Evolutionary conservation across 2,113 vertebrate species (phyloP).

Genomic region (Burhinus bistriatus): DNA sequence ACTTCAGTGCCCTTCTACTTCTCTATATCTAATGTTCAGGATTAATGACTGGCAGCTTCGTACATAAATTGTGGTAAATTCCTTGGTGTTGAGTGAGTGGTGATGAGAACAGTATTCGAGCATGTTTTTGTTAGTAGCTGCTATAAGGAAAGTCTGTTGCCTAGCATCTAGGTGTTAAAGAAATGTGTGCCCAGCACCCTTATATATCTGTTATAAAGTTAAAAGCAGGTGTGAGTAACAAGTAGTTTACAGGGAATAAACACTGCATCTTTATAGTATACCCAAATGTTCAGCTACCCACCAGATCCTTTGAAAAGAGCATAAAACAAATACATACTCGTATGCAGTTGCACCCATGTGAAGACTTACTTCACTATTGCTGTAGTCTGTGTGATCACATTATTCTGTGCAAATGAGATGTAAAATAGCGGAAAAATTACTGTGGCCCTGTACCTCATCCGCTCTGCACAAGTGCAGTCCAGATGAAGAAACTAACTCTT

Average conservation of each 20-base stretch:
- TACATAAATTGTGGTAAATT: neutral
- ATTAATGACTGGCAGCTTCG: neutral
- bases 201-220: neutral
- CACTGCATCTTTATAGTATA: neutral
- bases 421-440: neutral
- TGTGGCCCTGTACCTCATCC: neutral
- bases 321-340: neutral
- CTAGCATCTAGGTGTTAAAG: neutral
- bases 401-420: neutral
- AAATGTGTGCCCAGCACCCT: neutral
- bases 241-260: neutral
- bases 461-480: neutral
- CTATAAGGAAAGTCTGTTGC: neutral
- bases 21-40: neutral
- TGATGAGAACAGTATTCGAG: neutral
- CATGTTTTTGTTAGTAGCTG: neutral
- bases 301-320: neutral
- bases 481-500: neutral
- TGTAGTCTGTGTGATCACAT: neutral
- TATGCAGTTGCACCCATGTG: neutral
- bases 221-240: constrained; percentile 17
- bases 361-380: neutral
- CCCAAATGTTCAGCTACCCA: neutral
- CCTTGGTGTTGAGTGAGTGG: neutral
- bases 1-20: neutral